These are phyloP conservation scores for Plestiodon gilberti DNA, from an alignment of 2,113 vertebrate genomes.

Conservation along the genomic window DNA sequence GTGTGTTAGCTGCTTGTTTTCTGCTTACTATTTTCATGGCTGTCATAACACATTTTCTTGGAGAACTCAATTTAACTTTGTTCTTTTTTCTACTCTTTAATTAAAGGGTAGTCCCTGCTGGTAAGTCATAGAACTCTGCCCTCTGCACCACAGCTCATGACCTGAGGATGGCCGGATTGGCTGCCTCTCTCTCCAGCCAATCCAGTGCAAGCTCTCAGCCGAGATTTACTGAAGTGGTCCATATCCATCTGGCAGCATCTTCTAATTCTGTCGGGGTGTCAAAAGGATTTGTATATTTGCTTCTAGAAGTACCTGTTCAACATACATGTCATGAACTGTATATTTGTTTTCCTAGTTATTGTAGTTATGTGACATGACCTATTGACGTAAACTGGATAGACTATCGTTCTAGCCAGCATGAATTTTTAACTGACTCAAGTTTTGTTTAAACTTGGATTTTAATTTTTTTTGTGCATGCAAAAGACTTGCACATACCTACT, in stretches of 20 bases:
- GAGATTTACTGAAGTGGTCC: constrained; percentile 98
- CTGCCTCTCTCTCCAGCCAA: constrained; percentile 99
- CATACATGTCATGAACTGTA: constrained; percentile 75
- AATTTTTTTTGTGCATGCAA: constrained; percentile 59
- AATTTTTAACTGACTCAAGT: constrained; percentile 37
- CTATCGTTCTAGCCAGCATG: constrained; percentile 50
- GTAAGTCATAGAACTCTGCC: constrained; percentile 99
- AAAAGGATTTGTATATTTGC: constrained; percentile 99
- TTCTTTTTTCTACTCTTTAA: constrained; percentile 99
- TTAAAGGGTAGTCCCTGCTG: constrained; percentile 99
- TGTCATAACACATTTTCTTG: constrained; percentile 72
- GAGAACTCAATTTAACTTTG: constrained; percentile 99
- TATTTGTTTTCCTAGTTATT: constrained; percentile 75
- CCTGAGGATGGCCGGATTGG: constrained; percentile 99
- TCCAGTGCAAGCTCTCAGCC: constrained; percentile 97
- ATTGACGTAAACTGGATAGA: constrained; percentile 44
- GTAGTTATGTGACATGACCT: constrained; percentile 52
- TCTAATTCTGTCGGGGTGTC: constrained; percentile 96
- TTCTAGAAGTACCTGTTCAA: constrained; percentile 86
- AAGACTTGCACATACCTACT: constrained; percentile 54
- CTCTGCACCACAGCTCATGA: constrained; percentile 98
- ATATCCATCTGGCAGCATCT: constrained; percentile 96
- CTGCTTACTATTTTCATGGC: constrained; percentile 89
- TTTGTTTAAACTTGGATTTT: constrained; percentile 51
- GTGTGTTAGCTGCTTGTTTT: constrained; percentile 75